Evolutionary conservation across 1,140 invertebrate genomes (phyloP), one percentile per base, ranked within the genome.

Genomic region (Drosophila parabipectinata): DNA sequence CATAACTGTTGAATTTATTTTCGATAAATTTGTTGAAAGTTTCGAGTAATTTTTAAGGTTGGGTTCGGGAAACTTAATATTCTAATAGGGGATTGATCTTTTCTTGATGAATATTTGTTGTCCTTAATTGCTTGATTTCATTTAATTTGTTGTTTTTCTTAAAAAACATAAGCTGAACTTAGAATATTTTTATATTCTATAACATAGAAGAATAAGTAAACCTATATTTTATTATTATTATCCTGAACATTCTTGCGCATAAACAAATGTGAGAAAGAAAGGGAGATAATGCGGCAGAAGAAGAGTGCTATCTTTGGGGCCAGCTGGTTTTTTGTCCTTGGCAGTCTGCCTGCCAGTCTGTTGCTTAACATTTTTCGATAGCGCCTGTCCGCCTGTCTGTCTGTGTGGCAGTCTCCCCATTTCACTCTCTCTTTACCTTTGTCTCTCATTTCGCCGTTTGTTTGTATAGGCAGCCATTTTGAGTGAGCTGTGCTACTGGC

Each of bases 391-490:
- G 14, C n/a, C 24, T 9, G 15, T 44, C 47, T 14, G n/a, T 1
- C 59, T 51, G 37, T 15, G 18, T 51, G 61, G 14, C 47, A 61
- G 68, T 85, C 61, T 53, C 61, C 57, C 61, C 66, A 44, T 53
- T n/a, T 30, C 24, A 24, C 26, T 9, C 15, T 44, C 48, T 10
- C 18, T 2, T 50, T 51, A 28, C 12, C 30, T 51, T 30, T 45
- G 24, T 34, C 5, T 53, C 15, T 57, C 39, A 44, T 37, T 28
- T 41, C 51, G 54, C 28, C 59, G 50, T 57, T 75, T 77, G 72
- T 77, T 77, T 77, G 74, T 77, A 63, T 77, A 61, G 78, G 79
- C 78, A 61, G 73, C 72, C 79, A 81, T 82, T 82, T 82, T 77
- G 79, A 50, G n/a, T 56, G 64, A 41, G 41, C 44, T 32, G 56